A percentile compares a stretch with the other conserved stretches of the same genome.
Conservation (phyloP, 2,113 vertebrate genomes). For the Variabilichromis moorii region DNA sequence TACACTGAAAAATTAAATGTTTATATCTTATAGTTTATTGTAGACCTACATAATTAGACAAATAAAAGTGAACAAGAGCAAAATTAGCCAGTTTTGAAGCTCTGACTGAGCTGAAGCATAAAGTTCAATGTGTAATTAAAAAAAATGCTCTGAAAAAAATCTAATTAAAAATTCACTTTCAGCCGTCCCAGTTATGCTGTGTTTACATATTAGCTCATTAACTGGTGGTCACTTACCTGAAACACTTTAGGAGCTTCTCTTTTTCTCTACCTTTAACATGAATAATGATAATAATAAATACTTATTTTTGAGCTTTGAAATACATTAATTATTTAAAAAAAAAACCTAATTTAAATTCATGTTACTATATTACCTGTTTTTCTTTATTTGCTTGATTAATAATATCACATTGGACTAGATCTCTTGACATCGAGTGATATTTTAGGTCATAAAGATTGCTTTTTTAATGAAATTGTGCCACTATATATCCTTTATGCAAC, state of each 20-base stretch:
- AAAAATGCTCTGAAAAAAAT: not conserved
- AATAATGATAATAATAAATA: not conserved
- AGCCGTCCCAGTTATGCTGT: not conserved
- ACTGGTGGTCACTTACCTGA: not conserved
- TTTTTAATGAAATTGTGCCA: not conserved
- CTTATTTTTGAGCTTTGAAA: not conserved
- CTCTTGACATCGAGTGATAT: not conserved
- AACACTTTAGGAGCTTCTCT: not conserved
- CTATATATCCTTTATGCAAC: not conserved
- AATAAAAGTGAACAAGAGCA: not conserved
- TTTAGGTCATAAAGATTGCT: fast-evolving
- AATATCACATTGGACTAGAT: not conserved
- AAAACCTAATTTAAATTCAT: fast-evolving
- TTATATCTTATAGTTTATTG: not conserved
- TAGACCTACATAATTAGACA: not conserved
- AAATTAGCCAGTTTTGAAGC: not conserved
- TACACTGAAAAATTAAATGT: not conserved
- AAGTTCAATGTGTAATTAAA: not conserved
- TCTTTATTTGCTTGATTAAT: not conserved
- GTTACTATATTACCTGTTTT: not conserved
- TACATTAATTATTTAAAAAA: not conserved
- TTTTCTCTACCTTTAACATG: not conserved
- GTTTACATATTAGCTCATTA: not conserved
- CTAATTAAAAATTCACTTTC: not conserved
- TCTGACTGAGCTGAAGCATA: not conserved